phyloP scores from a whole-genome alignment of 2,888 invertebrate genomes.

The Parnassius glacialis region DNA sequence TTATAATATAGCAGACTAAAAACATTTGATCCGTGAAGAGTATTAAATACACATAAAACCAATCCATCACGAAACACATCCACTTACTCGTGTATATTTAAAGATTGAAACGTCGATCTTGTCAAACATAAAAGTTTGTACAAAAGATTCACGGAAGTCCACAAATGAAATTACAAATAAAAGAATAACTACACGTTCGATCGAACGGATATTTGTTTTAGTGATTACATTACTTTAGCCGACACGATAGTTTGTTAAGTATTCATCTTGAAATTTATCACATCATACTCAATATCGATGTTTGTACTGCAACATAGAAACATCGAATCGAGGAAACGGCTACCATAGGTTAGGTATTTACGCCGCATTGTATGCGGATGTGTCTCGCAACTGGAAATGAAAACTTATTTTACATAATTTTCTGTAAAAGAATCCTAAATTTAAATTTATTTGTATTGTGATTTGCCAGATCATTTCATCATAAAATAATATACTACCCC shows the following conservation, averaged over 20 bases:
- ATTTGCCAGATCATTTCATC: no score
- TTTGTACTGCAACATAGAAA: not conserved
- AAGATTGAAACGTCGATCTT: not conserved
- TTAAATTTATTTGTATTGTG: no score
- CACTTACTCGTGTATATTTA: no score
- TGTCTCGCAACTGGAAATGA: not conserved
- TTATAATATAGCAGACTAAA: no score
- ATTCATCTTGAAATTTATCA: slow-evolving; percentile 9
- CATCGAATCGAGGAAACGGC: not conserved
- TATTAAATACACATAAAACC: no score
- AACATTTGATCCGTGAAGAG: no score
- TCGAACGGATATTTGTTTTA: slow-evolving; percentile 9
- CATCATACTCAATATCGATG: not conserved
- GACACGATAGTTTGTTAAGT: slow-evolving; percentile 5
- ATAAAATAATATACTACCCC: no score
- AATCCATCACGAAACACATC: no score
- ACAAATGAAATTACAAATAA: slow-evolving; percentile 15
- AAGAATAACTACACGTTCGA: slow-evolving; percentile 2
- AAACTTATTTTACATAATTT: not conserved
- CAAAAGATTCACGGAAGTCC: slow-evolving; percentile 8
- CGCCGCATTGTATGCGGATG: not conserved
- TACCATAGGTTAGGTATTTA: not conserved
- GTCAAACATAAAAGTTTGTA: slow-evolving; percentile 9
- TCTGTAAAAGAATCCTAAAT: no score
- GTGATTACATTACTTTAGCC: not conserved